Conservation (phyloP, 2,888 invertebrate species). For the Eupeodes luniger region DNA sequence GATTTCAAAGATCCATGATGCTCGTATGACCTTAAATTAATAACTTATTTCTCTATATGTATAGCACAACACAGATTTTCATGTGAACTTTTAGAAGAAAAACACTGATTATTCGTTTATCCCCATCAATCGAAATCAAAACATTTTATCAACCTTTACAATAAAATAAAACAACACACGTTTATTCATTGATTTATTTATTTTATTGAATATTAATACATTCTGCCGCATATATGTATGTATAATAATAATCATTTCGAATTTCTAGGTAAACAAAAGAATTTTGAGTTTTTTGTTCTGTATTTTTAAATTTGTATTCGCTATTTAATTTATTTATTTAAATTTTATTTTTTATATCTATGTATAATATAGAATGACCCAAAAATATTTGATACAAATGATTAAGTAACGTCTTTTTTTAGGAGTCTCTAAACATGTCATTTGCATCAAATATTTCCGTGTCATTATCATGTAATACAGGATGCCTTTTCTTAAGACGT, state of each 20-base stretch:
- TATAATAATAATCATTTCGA: conserved; percentile 66
- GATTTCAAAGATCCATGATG: too few species aligned
- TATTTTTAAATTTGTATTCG: conserved; percentile 13
- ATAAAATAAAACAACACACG: not conserved
- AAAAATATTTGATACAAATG: conserved; percentile 19
- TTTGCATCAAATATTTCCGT: not conserved
- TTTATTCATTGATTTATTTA: conserved; percentile 29
- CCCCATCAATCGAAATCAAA: too few species aligned
- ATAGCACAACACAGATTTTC: too few species aligned
- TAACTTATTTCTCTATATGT: too few species aligned
- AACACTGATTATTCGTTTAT: too few species aligned
- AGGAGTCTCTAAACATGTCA: not conserved
- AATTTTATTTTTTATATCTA: conserved; percentile 16
- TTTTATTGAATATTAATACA: conserved; percentile 69
- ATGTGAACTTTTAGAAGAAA: too few species aligned
- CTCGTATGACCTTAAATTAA: too few species aligned
- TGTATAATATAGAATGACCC: not conserved
- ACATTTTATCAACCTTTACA: too few species aligned
- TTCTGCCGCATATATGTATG: conserved; percentile 53
- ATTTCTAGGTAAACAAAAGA: conserved; percentile 70
- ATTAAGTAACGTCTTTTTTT: not conserved
- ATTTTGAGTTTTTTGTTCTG: conserved; percentile 28
- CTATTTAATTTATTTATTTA: conserved; percentile 9
- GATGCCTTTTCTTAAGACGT: not conserved
- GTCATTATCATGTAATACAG: not conserved